Evolutionary conservation across 2,113 vertebrate species (phyloP), one percentile per base, ranked within the genome.

Genomic region (Salvelinus alpinus): DNA sequence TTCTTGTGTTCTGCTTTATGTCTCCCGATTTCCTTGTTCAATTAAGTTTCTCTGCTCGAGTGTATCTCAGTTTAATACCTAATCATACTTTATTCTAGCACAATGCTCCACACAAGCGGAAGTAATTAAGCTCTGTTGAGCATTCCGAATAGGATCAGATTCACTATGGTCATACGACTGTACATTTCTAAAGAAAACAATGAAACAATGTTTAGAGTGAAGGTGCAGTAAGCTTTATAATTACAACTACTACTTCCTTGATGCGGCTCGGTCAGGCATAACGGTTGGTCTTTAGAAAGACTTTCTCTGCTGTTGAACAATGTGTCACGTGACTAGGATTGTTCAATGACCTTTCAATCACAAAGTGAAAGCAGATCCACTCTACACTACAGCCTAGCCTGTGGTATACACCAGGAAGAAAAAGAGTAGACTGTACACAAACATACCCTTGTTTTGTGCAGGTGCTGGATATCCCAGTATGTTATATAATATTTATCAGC

Each of bases 121-220:
- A 24, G 57, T 25, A 73, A 78, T 80, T 54, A 74, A 27, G 29
- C 57, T 65, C 44, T 60, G 70, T 70, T 65, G 3, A 60, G 13
- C 2, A n/a, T 38, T 18, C 44, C 31, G 16, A 64, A 47, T 74
- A 73, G 51, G 44, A 57, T 64, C 47, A 59, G 67, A 64, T 25
- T 34, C 38, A 44, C 62, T 73, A 24, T 38, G 62, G 18, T 75
- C 64, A 71, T 13, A 74, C 71, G 71, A 80, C 72, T 24, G 72
- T 59, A 18, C 62, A 71, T 74, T 54, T n/a, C 24, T 6, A 14
- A 57, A 57, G 54, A 20, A 57, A 57, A 57, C 38, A 44, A 12
- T 44, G 38, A 44, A 44, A 44, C 9, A 2, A 11, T 44, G 38
- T 44, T 44, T 20, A 20, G 4, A 57, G 14, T 20, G 20, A 20